phyloP scores from a whole-genome alignment of 2,888 invertebrate species.

The Buathra laborator region DNA sequence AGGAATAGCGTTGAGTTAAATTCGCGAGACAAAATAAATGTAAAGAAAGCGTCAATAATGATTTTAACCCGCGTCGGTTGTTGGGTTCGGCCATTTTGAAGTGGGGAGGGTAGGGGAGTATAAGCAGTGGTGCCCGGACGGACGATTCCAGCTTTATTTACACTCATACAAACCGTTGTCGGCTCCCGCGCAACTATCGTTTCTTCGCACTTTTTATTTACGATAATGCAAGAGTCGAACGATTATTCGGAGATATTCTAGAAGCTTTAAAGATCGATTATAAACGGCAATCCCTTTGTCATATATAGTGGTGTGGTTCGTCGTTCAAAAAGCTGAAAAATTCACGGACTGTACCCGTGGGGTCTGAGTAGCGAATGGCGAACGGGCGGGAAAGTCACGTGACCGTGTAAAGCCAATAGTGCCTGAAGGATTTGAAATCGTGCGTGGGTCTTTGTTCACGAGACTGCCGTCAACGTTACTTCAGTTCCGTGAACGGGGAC shows the following conservation, averaged over 20 bases:
- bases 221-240: neutral
- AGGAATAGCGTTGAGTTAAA: neutral
- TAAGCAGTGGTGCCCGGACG: constrained; percentile 19
- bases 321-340: constrained; percentile 67
- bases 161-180: constrained; percentile 57
- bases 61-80: neutral
- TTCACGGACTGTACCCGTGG: constrained; percentile 72
- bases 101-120: constrained; percentile 71
- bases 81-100: constrained; percentile 80
- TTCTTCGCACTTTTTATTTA: neutral
- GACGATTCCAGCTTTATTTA: constrained; percentile 67
- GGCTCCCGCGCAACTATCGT: constrained; percentile 23
- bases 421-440: constrained; percentile 86
- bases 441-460: constrained; percentile 85
- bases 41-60: constrained; percentile 1
- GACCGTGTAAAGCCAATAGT: constrained; percentile 86
- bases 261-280: neutral
- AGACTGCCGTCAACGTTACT: constrained; percentile 83
- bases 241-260: neutral
- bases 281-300: neutral
- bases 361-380: constrained; percentile 84
- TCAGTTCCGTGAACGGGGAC: constrained; percentile 84
- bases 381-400: constrained; percentile 86
- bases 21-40: constrained; percentile 65
- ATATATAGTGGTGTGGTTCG: neutral